Evolutionary conservation across 1,140 invertebrate species (phyloP).

Genomic region (Artemia franciscana): DNA sequence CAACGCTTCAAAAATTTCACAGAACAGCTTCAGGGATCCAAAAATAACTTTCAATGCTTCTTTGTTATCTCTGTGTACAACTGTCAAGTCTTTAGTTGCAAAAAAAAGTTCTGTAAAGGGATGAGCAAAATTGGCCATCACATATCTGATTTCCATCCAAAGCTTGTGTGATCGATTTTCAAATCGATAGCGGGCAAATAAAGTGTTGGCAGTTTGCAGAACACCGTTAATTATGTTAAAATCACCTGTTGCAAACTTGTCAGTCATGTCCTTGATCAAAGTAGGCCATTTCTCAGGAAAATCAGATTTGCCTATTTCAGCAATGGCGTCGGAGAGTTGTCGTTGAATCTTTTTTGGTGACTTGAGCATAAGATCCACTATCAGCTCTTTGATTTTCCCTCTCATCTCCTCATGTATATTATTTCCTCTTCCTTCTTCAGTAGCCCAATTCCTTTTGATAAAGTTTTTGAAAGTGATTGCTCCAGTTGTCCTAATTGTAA

Average conservation of each 20-base stretch:
- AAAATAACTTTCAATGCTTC: constrained; percentile 67
- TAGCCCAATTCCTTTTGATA: constrained; percentile 80
- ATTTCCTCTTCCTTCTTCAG: constrained; percentile 56
- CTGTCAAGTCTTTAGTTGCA: constrained; percentile 56
- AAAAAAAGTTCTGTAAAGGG: constrained; percentile 75
- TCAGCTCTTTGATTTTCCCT: constrained; percentile 50
- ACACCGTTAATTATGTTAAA: constrained; percentile 89
- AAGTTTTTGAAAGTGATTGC: constrained; percentile 91
- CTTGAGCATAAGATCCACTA: constrained; percentile 76
- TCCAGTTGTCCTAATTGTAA: constrained; percentile 59
- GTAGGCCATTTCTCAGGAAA: constrained; percentile 86
- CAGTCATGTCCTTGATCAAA: constrained; percentile 70
- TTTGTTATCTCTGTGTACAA: constrained; percentile 47
- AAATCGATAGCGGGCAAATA: constrained; percentile 85
- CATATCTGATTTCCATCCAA: constrained; percentile 92
- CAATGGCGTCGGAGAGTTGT: constrained; percentile 84
- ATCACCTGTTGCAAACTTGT: constrained; percentile 66
- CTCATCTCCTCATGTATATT: constrained; percentile 58
- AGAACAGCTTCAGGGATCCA: constrained; percentile 64
- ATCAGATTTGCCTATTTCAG: constrained; percentile 78
- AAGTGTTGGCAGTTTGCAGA: constrained; percentile 74
- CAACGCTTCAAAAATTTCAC: constrained; percentile 87
- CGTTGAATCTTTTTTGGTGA: constrained; percentile 72
- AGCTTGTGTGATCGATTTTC: constrained; percentile 71
- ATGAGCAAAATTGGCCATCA: constrained; percentile 73